These are phyloP conservation scores for Neomonachus schauinslandi DNA, from an alignment of 2,113 vertebrate species.

Conservation along the genomic window DNA sequence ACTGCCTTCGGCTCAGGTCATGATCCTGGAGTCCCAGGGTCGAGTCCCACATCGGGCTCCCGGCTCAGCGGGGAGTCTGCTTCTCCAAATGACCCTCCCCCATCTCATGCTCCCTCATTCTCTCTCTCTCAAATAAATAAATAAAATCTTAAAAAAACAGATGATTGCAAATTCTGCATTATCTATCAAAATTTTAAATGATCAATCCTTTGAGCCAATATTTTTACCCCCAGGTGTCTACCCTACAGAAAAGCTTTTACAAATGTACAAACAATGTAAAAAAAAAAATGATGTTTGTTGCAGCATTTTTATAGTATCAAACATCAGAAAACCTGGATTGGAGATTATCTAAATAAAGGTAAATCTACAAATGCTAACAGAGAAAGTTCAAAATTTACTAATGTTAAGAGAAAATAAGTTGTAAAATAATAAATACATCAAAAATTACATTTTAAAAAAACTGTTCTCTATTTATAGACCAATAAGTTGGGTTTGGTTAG, in stretches of 20 bases:
- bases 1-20: too few relatives aligned
- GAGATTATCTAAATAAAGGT: conserved; percentile 16
- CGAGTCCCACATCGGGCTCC: too few relatives aligned
- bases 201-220: not conserved
- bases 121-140: too few relatives aligned
- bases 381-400: not conserved
- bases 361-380: not conserved
- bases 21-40: too few relatives aligned
- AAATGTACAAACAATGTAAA: not conserved
- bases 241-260: not conserved
- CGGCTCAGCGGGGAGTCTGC: too few relatives aligned
- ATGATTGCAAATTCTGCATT: not conserved
- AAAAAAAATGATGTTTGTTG: not conserved
- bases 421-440: not conserved
- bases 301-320: not conserved
- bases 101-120: too few relatives aligned
- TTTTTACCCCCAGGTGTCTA: not conserved
- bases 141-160: too few relatives aligned
- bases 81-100: too few relatives aligned
- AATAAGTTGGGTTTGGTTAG: not conserved
- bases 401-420: not conserved
- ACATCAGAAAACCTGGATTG: not conserved
- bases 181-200: conserved; percentile 16
- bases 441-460: not conserved
- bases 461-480: not conserved